Base-by-base conservation (phyloP, 2,888 invertebrate genomes). In the Melanchra persicariae region DNA sequence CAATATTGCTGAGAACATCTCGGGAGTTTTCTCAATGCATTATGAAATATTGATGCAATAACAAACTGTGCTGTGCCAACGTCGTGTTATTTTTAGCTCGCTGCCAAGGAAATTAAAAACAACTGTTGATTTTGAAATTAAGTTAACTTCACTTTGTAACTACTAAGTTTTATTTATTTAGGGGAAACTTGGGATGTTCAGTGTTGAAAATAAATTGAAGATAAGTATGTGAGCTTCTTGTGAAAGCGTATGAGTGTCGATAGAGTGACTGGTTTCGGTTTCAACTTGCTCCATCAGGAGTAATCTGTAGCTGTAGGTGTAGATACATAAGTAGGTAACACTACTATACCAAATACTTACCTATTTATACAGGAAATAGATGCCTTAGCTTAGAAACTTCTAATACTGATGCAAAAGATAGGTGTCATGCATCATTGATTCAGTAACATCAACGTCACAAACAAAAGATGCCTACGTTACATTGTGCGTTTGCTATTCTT, bases 31-130 rank as follows among this genome's bases (percentile, higher is more conserved):
- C 62, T 61, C 62, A 59, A 19, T 43, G 70, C 54, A 22, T 26
- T 58, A 68, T 61, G 64, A 65, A 65, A 76, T 60, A 69, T 66
- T 60, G 65, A 65, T 69, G 58, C 54, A 70, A 60, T 70, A 60
- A 26, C 15, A 57, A 55, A 22, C 49, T 34, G 55, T 30, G 22
- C n/a, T 34, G 24, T 24, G 26, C 40, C 24, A 34, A 12, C n/a
- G 37, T 8, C 58, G 37, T 22, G 34, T 58, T 67, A 30, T 47
- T 43, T 64, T 54, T 17, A 34, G 37, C 17, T 34, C 4, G n/a
- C 37, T 57, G 68, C 19, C 2, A 24, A 55, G 54, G 59, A 59
- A 64, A 72, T 72, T 58, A 47, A 66, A 4, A 40, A 26, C n/a
- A 45, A 30, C 26, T 51, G 51, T 45, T 43, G 51, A n/a, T 34